A percentile compares a stretch with the other conserved stretches of the same genome.
phyloP scores from a whole-genome alignment of 2,113 vertebrate species.

The Candoia aspera region DNA sequence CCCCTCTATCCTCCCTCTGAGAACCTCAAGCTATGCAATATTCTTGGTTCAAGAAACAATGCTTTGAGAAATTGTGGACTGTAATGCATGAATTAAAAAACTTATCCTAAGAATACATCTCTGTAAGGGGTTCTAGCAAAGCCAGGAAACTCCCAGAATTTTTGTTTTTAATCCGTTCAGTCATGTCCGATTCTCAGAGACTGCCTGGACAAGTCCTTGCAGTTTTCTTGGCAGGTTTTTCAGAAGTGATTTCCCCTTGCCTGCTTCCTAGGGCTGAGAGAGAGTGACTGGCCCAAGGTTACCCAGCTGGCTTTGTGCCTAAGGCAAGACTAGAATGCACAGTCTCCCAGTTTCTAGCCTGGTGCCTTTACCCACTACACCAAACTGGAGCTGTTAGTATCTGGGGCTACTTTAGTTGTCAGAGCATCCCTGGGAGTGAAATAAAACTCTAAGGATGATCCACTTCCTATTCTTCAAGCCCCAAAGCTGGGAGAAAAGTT shows the following conservation, averaged over 20 bases:
- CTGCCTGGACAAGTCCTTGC: too few relatives aligned
- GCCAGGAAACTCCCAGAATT: not conserved
- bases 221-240: too few relatives aligned
- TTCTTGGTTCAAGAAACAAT: not conserved
- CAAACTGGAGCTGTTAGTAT: not conserved
- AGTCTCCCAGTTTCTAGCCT: not conserved
- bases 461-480: not conserved
- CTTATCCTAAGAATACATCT: not conserved
- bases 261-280: too few relatives aligned
- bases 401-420: not conserved
- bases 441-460: not conserved
- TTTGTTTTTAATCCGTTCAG: not conserved
- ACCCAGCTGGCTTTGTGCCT: too few relatives aligned
- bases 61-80: not conserved
- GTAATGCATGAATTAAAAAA: slow-evolving; percentile 18
- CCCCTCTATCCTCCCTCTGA: not conserved
- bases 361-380: not conserved
- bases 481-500: not conserved
- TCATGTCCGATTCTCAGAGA: too few relatives aligned
- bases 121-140: not conserved
- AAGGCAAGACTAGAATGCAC: too few relatives aligned
- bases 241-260: too few relatives aligned
- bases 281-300: too few relatives aligned
- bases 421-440: not conserved
- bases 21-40: not conserved